phyloP scores from a whole-genome alignment of 2,888 invertebrate genomes.

The Drosophila nigricruria region DNA sequence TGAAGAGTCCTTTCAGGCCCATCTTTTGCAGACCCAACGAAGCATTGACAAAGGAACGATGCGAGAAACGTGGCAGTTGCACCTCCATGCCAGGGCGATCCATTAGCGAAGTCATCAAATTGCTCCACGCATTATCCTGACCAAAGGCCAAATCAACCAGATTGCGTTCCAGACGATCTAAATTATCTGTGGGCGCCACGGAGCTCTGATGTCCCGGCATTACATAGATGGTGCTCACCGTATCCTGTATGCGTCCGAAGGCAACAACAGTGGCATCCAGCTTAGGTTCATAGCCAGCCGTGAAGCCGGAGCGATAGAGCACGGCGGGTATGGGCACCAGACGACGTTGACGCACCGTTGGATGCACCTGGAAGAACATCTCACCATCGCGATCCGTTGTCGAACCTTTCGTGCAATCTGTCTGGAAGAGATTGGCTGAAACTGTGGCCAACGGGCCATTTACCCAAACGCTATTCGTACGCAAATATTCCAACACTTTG shows the following conservation, averaged over 20 bases:
- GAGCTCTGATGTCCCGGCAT: constrained; percentile 95
- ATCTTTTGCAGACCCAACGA: constrained; percentile 91
- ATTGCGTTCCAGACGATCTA: constrained; percentile 90
- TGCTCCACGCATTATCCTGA: constrained; percentile 90
- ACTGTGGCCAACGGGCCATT: constrained; percentile 92
- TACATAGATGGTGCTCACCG: constrained; percentile 92
- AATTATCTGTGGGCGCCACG: constrained; percentile 91
- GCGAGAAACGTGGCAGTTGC: constrained; percentile 93
- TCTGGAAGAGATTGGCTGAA: constrained; percentile 93
- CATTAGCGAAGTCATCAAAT: constrained; percentile 90
- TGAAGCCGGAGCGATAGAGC: constrained; percentile 90
- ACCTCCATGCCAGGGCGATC: constrained; percentile 92
- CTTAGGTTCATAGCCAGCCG: constrained; percentile 94
- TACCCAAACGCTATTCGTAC: constrained; percentile 90
- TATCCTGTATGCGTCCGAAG: constrained; percentile 89
- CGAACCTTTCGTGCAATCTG: constrained; percentile 91
- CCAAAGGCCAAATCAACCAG: constrained; percentile 88
- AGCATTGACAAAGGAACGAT: constrained; percentile 93
- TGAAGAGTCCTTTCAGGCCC: constrained; percentile 93
- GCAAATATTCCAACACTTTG: constrained; percentile 91
- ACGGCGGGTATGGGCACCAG: constrained; percentile 94
- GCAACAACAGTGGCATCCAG: constrained; percentile 94
- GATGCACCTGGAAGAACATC: constrained; percentile 94
- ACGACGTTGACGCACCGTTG: constrained; percentile 91
- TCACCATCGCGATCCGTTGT: constrained; percentile 93